Percentiles rank a stretch among this genome's conserved stretches.
These are phyloP conservation scores for Eidolon dupreanum DNA, from an alignment of 2,797 vertebrate species.

Conservation along the genomic window DNA sequence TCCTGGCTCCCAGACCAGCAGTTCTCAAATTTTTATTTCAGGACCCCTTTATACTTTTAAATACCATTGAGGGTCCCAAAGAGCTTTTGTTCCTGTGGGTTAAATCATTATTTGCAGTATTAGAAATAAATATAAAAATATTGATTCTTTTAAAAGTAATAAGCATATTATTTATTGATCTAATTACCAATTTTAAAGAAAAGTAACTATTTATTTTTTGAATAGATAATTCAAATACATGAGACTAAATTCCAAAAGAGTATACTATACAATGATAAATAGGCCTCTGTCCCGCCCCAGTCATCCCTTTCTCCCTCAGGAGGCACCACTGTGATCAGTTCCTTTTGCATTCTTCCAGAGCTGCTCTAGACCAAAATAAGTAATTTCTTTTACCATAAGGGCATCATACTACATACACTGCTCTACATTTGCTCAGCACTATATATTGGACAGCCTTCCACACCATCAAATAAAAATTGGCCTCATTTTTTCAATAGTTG, in stretches of 20 bases:
- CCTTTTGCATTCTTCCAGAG: conserved; percentile 7
- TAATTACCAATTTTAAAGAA: not conserved
- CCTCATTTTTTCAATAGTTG: not conserved
- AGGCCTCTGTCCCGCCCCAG: not conserved
- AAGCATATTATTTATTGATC: not conserved
- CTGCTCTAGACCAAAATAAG: not conserved
- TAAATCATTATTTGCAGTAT: not conserved
- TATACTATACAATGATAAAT: not conserved
- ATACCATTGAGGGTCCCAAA: not conserved
- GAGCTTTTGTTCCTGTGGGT: not conserved
- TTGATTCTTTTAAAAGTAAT: conserved; percentile 15
- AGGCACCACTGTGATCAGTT: not conserved
- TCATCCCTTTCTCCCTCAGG: not conserved
- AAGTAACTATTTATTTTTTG: not conserved
- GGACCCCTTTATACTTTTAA: not conserved
- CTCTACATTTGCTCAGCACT: not conserved
- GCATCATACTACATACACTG: not conserved
- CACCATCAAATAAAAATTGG: not conserved
- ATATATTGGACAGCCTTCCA: not conserved
- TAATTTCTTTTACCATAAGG: not conserved
- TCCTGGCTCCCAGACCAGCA: not conserved
- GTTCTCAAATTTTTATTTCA: not conserved
- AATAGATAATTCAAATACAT: not conserved
- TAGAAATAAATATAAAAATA: not conserved
- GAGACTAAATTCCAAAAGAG: not conserved